Percentiles rank a stretch among this genome's conserved stretches.
Evolutionary conservation across 2,888 invertebrate species (phyloP).

Genomic region (Drosophila tripunctata): DNA sequence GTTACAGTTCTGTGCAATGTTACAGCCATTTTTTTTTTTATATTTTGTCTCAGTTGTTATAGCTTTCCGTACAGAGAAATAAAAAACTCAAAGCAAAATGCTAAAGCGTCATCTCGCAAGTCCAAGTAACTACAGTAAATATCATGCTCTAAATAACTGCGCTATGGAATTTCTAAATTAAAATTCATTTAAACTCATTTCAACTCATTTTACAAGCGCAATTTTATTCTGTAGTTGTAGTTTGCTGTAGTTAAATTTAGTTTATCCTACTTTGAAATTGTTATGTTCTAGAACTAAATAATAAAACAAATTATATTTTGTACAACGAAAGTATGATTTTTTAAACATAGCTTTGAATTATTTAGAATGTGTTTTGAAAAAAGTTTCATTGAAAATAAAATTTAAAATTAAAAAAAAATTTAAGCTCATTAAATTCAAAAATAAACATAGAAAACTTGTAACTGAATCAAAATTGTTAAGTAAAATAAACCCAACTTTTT

Average conservation of each 20-base stretch:
- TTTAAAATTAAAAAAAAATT: too few species aligned
- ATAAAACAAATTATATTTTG: too few species aligned
- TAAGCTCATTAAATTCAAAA: too few species aligned
- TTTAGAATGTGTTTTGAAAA: too few species aligned
- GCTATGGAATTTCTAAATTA: constrained; percentile 10
- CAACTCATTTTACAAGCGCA: not conserved
- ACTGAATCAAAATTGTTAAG: too few species aligned
- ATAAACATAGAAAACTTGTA: too few species aligned
- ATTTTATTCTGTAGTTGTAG: not conserved
- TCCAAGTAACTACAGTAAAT: constrained; percentile 37
- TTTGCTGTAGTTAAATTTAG: not conserved
- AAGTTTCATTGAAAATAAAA: too few species aligned
- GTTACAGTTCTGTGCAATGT: constrained; percentile 15
- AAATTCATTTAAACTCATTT: constrained; percentile 9
- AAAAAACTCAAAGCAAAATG: constrained; percentile 21
- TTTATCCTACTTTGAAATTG: too few species aligned
- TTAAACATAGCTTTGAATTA: too few species aligned
- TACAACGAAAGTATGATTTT: too few species aligned
- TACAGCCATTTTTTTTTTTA: not conserved
- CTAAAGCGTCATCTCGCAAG: not conserved
- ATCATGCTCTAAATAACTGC: constrained; percentile 9
- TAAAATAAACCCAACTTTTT: too few species aligned
- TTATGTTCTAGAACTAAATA: too few species aligned
- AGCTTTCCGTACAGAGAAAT: constrained; percentile 8
- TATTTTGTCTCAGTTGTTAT: constrained; percentile 22